Base-by-base conservation (phyloP, 2,888 invertebrate genomes). In the Noctua comes region DNA sequence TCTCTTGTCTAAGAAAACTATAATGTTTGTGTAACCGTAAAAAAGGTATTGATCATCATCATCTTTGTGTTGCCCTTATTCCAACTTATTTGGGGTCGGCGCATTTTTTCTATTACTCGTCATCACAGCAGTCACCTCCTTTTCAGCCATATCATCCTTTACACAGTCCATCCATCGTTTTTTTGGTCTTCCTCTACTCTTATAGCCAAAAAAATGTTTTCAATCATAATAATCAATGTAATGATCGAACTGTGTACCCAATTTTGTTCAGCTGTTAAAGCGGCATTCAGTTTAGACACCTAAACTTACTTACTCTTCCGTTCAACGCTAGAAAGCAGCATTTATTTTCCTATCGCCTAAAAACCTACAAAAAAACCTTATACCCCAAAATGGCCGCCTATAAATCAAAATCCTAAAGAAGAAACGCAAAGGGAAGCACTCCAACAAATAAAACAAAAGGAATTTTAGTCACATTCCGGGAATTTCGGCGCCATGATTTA, bases 401-500 rank as follows among this genome's bases (percentile, higher is more conserved):
- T 64, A 69, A 70, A 73, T 70, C 66, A 74, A 78, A 72, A 74
- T 62, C 46, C 27, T 40, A 57, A 59, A 71, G 48, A 68, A 74
- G 31, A 72, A 74, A 75, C 59, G 54, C 51, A 46, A 68, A 68
- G 27, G 43, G 31, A 76, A 78, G 54, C 40, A 43, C 62, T 62
- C 40, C 1, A 10, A 64, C n/a, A 59, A 64, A 85, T 76, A 76
- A 82, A 76, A 86, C 72, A 85, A 85, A 81, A 70, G 57, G 31
- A 54, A 62, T 77, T 69, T 65, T 43, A 59, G 57, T 62, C 71
- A 77, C 74, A 77, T 65, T 72, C 36, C 62, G n/a, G 66, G 71
- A 59, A 73, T 68, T 68, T 51, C 59, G 27, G 2, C 59, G 43
- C 62, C 68, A 73, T 77, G 69, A 85, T 85, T 81, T 73, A 84